Evolutionary conservation across 2,113 vertebrate species (phyloP).

Genomic region (Mobula hypostoma): DNA sequence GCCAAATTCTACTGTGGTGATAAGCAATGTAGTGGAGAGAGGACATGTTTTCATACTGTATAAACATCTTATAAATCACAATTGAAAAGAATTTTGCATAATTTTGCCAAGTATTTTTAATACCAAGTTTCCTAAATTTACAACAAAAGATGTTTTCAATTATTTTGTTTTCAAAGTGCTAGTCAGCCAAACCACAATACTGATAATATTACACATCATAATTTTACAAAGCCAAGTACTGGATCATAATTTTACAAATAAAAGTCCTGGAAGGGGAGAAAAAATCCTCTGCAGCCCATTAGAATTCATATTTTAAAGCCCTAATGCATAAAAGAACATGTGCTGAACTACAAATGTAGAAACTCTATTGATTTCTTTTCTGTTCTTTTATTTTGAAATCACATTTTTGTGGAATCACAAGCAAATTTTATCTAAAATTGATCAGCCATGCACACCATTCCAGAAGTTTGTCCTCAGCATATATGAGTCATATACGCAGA

Average conservation of each 20-base stretch:
- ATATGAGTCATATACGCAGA: too few relatives aligned
- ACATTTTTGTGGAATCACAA: too few relatives aligned
- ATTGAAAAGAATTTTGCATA: not conserved
- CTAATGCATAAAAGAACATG: not conserved
- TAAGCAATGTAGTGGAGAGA: not conserved
- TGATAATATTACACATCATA: not conserved
- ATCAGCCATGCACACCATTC: too few relatives aligned
- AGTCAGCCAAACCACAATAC: not conserved
- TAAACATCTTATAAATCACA: not conserved
- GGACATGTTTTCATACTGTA: not conserved
- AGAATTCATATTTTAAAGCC: not conserved
- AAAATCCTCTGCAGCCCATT: too few relatives aligned
- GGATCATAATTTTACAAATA: not conserved
- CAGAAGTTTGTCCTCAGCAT: too few relatives aligned
- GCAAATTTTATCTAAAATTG: too few relatives aligned
- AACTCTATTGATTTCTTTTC: too few relatives aligned
- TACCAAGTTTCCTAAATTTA: not conserved
- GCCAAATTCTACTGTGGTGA: not conserved
- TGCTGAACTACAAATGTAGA: too few relatives aligned
- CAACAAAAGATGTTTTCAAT: slow-evolving; percentile 4
- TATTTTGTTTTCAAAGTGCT: slow-evolving; percentile 5
- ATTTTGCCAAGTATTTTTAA: not conserved
- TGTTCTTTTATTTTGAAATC: too few relatives aligned
- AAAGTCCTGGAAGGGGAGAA: not conserved
- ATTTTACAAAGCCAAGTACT: not conserved